phyloP scores from a whole-genome alignment of 2,113 vertebrate species.

The Grus americana region DNA sequence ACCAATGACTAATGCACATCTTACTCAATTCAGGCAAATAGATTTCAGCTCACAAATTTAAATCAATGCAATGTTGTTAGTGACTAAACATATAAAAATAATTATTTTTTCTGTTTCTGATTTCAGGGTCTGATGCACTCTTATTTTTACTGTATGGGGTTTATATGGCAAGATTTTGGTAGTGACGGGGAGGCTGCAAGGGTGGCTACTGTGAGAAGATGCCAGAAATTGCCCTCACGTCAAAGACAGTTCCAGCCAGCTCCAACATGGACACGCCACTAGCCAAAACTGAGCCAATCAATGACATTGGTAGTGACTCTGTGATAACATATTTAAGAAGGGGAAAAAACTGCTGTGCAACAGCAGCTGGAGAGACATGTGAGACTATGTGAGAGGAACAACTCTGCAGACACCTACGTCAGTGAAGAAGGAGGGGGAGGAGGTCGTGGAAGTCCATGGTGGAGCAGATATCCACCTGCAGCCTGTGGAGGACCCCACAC shows the following conservation, averaged over 20 bases:
- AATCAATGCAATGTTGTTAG: background rate
- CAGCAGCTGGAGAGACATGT: background rate
- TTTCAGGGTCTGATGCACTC: background rate
- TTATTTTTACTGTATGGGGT: background rate
- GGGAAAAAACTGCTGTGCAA: background rate
- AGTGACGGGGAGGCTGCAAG: background rate
- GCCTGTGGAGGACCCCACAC: rapidly evolving
- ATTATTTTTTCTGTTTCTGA: background rate
- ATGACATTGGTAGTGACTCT: background rate
- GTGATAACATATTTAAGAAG: background rate
- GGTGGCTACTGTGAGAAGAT: background rate
- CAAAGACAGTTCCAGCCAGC: background rate
- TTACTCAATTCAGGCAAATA: background rate
- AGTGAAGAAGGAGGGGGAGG: background rate
- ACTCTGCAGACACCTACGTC: background rate
- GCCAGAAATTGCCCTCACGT: background rate
- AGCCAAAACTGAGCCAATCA: background rate
- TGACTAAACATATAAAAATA: background rate
- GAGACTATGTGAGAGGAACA: background rate
- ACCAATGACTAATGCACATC: background rate
- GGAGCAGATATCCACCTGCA: background rate
- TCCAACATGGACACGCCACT: rapidly evolving
- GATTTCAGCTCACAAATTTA: background rate
- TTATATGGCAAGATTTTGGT: background rate
- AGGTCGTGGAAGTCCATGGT: rapidly evolving